Base-by-base conservation (phyloP, 2,888 invertebrate genomes). In the Cosmia trapezina region DNA sequence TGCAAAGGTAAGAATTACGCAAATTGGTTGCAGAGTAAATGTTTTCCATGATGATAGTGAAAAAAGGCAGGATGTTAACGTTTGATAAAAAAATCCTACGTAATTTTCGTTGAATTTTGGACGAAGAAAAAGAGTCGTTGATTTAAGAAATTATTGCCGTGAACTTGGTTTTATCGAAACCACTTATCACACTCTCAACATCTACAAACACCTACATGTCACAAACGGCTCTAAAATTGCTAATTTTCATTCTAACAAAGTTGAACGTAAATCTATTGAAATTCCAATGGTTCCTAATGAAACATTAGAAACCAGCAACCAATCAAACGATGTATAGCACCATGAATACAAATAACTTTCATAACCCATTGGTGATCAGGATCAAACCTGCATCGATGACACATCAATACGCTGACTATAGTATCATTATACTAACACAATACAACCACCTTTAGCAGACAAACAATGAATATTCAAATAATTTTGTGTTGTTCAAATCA, bases 391-490 rank as follows among this genome's bases (percentile, higher is more conserved):
- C 74, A 70, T 70, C 76, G 83, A 87, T 89, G 86, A 89, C 87
- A 83, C 84, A 86, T 83, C 81, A 85, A 87, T 83, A 70, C 59
- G 79, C 69, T 85, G 82, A 83, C 79, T 81, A 80, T 80, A 77
- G 74, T 80, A 82, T 83, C 84, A 85, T 89, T 78, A 76, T 81
- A 74, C 72, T 81, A 85, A 79, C 83, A 89, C 89, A 89, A 88
- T 87, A 73, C 86, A 80, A 49, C 65, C 75, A 75, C 80, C 83
- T 81, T 78, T 84, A 79, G 73, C 69, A 79, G 70, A 72, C 80
- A 82, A 86, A 87, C 89, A 90, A 89, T 89, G 81, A 86, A 87
- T 88, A 89, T 88, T 86, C 84, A 89, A 89, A 86, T 84, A 62
- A 67, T 65, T 51, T 61, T 78, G 70, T 80, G 75, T 51, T 33